These are phyloP conservation scores for Stictonetta naevosa DNA, from an alignment of 2,113 vertebrate species.

Conservation along the genomic window DNA sequence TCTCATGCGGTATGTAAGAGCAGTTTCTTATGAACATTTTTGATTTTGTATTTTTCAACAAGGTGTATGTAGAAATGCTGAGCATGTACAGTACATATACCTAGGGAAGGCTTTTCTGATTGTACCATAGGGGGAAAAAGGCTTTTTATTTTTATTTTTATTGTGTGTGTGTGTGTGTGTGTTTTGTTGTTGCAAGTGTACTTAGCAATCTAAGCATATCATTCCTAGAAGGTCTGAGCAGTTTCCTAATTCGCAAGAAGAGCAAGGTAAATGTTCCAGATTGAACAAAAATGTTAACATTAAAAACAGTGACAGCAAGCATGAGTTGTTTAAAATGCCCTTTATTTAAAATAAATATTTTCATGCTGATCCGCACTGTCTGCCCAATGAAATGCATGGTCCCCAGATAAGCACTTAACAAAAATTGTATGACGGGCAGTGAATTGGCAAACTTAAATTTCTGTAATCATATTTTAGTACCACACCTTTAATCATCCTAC, in stretches of 20 bases:
- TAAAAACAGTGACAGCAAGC: neutral
- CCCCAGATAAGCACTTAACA: neutral
- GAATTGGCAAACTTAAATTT: neutral
- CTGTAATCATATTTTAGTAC: neutral
- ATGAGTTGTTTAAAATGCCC: neutral
- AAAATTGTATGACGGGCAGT: neutral
- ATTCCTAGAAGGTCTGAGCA: neutral
- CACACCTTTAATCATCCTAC: neutral
- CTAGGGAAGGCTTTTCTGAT: neutral
- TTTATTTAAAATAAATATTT: neutral
- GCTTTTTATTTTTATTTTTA: neutral
- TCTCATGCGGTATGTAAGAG: rapidly evolving
- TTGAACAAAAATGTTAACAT: neutral
- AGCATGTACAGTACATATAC: neutral
- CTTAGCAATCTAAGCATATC: neutral
- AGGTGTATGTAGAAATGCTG: neutral
- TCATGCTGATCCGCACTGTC: neutral
- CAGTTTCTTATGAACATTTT: neutral
- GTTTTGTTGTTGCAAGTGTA: neutral
- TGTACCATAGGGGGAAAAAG: neutral
- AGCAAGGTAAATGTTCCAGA: neutral
- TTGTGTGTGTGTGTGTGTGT: too few relatives aligned
- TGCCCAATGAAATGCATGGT: neutral
- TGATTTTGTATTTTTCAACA: neutral
- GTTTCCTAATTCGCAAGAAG: neutral